Base-by-base conservation (phyloP, 2,113 vertebrate genomes). In the Mandrillus leucophaeus region DNA sequence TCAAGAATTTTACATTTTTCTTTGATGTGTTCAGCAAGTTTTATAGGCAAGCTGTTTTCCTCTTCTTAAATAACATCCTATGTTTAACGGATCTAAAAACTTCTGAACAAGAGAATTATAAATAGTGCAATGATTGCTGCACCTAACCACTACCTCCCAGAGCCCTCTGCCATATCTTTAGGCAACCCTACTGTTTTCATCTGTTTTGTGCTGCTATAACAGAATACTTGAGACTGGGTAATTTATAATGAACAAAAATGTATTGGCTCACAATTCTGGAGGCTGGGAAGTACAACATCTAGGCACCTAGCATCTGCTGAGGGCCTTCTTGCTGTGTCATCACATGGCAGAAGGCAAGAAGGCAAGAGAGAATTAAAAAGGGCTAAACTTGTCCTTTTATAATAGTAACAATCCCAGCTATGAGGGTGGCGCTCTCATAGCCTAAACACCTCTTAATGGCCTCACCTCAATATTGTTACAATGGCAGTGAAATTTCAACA, bases 1-100 rank as follows among this genome's bases (percentile, higher is more conserved):
- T 85, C 78, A 95, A 88, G 83, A 93, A 48, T 76, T 88, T 84
- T 81, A 70, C 9, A 80, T 93, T 48, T 88, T 84, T 80, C 43
- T 90, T 90, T 8, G 2, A 76, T 84, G 96, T 92, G 66, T 85
- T 88, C 64, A 78, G 79, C 32, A 88, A 70, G 55, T 76, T 96
- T 88, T 72, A 90, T 35, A 79, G 32, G 35, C 86, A 93, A 93
- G 64, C 66, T 81, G 27, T 57, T 93, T 96, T 66, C 88, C 35
- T 20, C 40, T 85, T 88, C 55, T 75, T 88, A 70, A 73, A 38
- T 80, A 80, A 95, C 48, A 88, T 8, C 70, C 38, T 9, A 61
- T 61, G 48, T 81, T 95, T 93, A 88, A 93, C 78, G 70, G 72
- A 95, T 55, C 30, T n/a, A 80, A 88, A 83, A 82, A 45, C 27